Evolutionary conservation across 2,113 vertebrate genomes (phyloP), one percentile per base, ranked within the genome.

Genomic region (Aegithalos caudatus): DNA sequence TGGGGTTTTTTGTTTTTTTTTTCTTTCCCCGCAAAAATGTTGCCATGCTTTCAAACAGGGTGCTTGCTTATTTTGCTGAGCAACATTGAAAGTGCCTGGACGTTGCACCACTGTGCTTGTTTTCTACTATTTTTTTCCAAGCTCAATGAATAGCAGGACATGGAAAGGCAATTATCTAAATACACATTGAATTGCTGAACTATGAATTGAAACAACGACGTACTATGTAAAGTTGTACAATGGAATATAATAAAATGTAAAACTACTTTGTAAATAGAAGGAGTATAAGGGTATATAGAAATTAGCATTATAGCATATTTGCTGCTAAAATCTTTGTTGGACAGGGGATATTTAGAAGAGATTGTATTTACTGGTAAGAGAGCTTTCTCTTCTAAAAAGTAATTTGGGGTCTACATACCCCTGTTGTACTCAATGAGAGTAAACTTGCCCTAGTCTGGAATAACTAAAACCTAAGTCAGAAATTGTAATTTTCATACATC

Each of bases 1-100:
- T n/a, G n/a, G n/a, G n/a, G 44, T 17, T 44, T 64, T 44, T 27
- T 71, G 47, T 19, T 22, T 65, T 44, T 27, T 66, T 80, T 66
- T 22, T 1, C 18, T 44, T 40, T 17, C 16, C 42, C 45, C 45
- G 22, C 21, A n/a, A 44, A 81, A 81, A 44, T 60, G 50, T 92
- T 91, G 73, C 84, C 82, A 90, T 95, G 97, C 96, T 97, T 98
- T 97, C 97, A 93, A 72, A 97, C 95, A 98, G 97, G 94, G 96
- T 98, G 94, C 97, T 98, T 96, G 96, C 84, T 84, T 97, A 72
- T 86, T 96, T 96, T 97, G 97, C 97, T 96, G 93, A 97, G 95
- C 97, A 96, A 88, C 97, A 69, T 94, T 95, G 97, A 83, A 98
- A 98, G 97, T 98, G 98, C 98, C 98, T 98, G 97, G 95, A 97